phyloP scores from a whole-genome alignment of 2,113 vertebrate species.

The Pseudorasbora parva region DNA sequence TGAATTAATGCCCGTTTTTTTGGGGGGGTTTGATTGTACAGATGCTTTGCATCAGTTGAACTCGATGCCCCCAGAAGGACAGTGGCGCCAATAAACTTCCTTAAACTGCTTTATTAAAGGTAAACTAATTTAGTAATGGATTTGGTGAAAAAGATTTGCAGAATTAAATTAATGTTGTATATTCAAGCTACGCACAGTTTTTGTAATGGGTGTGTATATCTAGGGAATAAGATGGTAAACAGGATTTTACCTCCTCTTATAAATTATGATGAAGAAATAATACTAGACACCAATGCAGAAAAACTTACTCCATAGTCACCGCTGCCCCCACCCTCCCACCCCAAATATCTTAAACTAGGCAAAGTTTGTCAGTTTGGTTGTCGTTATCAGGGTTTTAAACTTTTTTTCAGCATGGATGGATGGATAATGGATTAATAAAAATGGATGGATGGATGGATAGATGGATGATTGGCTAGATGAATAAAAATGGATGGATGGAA shows the following conservation, averaged over 20 bases:
- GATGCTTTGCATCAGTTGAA: slow-evolving; percentile 22
- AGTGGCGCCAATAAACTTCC: not conserved
- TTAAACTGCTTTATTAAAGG: not conserved
- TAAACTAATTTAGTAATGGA: slow-evolving; percentile 11
- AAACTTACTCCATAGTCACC: too few relatives aligned
- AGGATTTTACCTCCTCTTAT: not conserved
- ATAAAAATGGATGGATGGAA: too few relatives aligned
- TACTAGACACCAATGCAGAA: not conserved
- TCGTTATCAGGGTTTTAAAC: not conserved
- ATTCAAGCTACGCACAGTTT: not conserved
- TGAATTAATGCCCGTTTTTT: not conserved
- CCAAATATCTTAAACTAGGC: too few relatives aligned
- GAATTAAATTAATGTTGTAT: slow-evolving; percentile 2
- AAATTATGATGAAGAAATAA: not conserved
- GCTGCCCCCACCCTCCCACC: too few relatives aligned
- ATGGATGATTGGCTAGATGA: too few relatives aligned
- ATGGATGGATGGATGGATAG: too few relatives aligned
- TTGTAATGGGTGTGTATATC: not conserved
- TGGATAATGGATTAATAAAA: not conserved
- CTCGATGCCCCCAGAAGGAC: slow-evolving; percentile 1
- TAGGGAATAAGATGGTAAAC: not conserved
- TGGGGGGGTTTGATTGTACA: not conserved
- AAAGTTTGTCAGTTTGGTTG: too few relatives aligned
- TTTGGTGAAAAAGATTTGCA: not conserved
- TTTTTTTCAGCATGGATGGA: not conserved